Evolutionary conservation across 2,797 vertebrate genomes (phyloP), one percentile per base, ranked within the genome.

Genomic region (Caiman crocodilus): DNA sequence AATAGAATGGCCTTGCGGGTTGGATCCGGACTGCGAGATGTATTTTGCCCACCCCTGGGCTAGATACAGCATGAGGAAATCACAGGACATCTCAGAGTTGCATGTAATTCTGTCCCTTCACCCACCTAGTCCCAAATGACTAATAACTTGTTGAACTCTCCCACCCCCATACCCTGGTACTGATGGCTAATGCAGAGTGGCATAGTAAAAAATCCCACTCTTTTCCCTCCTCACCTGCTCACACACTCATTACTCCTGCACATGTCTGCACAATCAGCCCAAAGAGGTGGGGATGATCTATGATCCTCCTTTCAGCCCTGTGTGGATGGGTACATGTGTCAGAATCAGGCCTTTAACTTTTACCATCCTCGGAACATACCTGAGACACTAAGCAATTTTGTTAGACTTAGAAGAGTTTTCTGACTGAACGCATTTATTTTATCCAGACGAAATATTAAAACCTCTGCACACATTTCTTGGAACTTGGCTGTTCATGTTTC

Each of bases 381-480:
- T 73, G 69, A 50, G 10, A 14, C 35, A 25, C 23, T 73, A 42
- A 25, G 32, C 32, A 42, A 21, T 25, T 25, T 73, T 42, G 2
- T 26, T 50, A 73, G 25, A 6, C 78, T 93, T 63, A 2, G 1
- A 64, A 61, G 90, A 23, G 7, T 26, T 14, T 1, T 42, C 23
- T 88, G 86, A 81, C 69, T 85, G 75, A 71, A 67, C 77, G 42
- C 88, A 94, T 85, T 90, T 93, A 71, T 2, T 3, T 20, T 60
- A 30, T 82, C 32, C 92, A 90, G 25, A 79, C 90, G 82, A 82
- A 89, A 64, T 30, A 74, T 25, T 79, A 60, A 92, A 93, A 63
- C 89, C 61, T 55, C 88, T 82, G 78, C 0, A 2, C 15, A 77
- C 61, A 7, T 83, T 93, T 64, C 78, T 87, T 76, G 79, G 50